A percentile compares a stretch with the other conserved stretches of the same genome.
Evolutionary conservation across 2,113 vertebrate species (phyloP).

Genomic region (Probosciger aterrimus): DNA sequence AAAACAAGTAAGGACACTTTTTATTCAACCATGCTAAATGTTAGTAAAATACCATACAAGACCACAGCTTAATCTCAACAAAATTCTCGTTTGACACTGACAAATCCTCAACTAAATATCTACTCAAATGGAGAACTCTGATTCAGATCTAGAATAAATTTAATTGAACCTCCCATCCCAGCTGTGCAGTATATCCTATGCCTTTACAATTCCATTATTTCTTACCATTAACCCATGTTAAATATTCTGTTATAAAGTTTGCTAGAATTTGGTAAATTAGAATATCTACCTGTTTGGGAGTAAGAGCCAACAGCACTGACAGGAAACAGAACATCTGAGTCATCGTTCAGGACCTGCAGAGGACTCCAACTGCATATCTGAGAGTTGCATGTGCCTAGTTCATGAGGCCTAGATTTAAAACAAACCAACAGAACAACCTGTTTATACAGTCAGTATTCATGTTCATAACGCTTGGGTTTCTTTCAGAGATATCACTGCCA

Average conservation of each 20-base stretch:
- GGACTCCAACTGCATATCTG: constrained; percentile 87
- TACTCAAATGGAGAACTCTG: neutral
- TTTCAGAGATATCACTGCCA: neutral
- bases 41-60: neutral
- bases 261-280: neutral
- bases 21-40: neutral
- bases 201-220: neutral
- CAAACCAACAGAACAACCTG: neutral
- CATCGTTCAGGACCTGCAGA: constrained; percentile 81
- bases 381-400: constrained; percentile 75
- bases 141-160: neutral
- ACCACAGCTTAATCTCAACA: neutral
- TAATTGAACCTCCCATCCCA: neutral
- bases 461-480: neutral
- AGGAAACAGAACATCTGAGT: constrained; percentile 87
- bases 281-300: constrained; percentile 78
- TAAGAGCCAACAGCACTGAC: constrained; percentile 76
- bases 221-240: neutral
- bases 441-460: neutral
- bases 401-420: constrained; percentile 72
- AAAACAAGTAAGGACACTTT: neutral
- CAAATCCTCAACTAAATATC: neutral
- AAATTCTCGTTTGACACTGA: neutral
- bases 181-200: neutral
- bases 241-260: neutral